Conservation (phyloP, 2,888 invertebrate genomes). For the Choreutis nemorana region DNA sequence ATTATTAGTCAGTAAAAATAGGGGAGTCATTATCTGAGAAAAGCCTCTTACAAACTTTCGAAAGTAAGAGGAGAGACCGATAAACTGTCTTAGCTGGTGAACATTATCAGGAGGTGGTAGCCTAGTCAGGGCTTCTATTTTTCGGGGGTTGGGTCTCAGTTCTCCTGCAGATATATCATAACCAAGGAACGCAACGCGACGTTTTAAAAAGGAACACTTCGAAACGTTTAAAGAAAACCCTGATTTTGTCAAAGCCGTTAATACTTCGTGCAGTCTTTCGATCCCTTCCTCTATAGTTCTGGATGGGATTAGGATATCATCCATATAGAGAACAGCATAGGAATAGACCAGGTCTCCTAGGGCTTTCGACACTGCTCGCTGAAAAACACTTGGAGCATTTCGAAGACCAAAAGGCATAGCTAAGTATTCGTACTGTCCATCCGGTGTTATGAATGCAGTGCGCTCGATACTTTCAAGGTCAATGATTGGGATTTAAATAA, state of each 20-base stretch:
- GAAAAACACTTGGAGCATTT: slow-evolving; percentile 7
- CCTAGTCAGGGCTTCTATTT: background rate
- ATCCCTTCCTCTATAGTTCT: no score
- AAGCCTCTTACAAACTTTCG: no score
- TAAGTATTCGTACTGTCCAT: slow-evolving; percentile 1
- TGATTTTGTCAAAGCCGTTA: background rate
- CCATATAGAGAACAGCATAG: slow-evolving; percentile 9
- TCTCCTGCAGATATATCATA: background rate
- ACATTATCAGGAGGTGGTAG: no score
- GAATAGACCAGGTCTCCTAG: slow-evolving; percentile 9
- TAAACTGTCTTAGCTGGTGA: no score
- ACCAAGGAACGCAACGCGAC: background rate
- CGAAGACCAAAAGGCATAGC: slow-evolving; percentile 13
- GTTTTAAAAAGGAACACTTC: background rate
- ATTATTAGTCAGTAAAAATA: no score
- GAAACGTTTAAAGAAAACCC: slow-evolving; percentile 1
- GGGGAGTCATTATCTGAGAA: no score
- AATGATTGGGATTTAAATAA: no score
- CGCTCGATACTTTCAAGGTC: background rate
- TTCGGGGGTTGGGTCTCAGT: background rate
- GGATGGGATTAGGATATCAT: slow-evolving; percentile 8
- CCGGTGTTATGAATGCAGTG: background rate
- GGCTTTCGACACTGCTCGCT: slow-evolving; percentile 8
- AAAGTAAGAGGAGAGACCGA: no score
- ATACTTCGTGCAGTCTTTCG: background rate